Conservation (phyloP, 1,140 invertebrate genomes). For the Zaprionus inermis region DNA sequence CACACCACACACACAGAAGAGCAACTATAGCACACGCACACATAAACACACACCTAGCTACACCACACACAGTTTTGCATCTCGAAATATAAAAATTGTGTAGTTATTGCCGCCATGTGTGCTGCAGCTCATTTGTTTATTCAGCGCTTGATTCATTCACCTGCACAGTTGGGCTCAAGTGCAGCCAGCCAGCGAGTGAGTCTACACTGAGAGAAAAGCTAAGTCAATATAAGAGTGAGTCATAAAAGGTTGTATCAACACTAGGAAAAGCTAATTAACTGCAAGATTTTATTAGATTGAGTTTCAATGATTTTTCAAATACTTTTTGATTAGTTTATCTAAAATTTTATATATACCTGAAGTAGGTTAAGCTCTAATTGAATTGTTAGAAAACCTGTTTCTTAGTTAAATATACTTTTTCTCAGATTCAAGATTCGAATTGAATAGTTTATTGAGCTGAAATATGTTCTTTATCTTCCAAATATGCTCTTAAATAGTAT, state of each 20-base stretch:
- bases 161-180: slow-evolving; percentile 51
- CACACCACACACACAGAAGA: slow-evolving; percentile 39
- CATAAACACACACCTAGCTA: slow-evolving; percentile 9
- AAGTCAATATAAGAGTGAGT: background rate
- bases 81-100: slow-evolving; percentile 1
- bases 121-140: slow-evolving; percentile 57
- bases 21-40: slow-evolving; percentile 6
- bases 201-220: background rate
- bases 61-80: slow-evolving; percentile 44
- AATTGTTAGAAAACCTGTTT: too few species aligned
- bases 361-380: too few species aligned
- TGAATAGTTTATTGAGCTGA: too few species aligned
- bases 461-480: too few species aligned
- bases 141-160: slow-evolving; percentile 73
- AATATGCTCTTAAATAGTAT: too few species aligned
- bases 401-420: too few species aligned
- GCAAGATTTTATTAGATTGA: too few species aligned
- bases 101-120: slow-evolving; percentile 32
- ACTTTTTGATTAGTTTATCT: background rate
- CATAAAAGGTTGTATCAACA: too few species aligned
- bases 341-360: too few species aligned
- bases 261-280: too few species aligned
- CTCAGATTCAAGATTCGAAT: too few species aligned
- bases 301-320: background rate
- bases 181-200: slow-evolving; percentile 22